Conservation (phyloP, 2,113 vertebrate genomes). For the Hirundichthys speculiger region DNA sequence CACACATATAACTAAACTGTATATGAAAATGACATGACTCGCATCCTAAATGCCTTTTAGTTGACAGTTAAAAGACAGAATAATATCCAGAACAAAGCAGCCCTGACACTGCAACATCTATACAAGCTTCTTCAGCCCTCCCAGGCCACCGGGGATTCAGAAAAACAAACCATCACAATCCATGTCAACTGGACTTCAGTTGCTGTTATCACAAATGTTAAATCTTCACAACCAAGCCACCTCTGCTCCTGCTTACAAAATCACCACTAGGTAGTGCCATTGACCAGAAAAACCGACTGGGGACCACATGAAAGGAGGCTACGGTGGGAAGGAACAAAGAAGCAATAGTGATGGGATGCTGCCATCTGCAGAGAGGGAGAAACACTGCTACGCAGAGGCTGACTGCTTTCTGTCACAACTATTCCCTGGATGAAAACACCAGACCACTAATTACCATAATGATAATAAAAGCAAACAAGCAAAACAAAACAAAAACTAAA, state of each 20-base stretch:
- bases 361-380: slow-evolving; percentile 72
- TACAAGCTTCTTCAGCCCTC: slow-evolving; percentile 9
- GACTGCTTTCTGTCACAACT: slow-evolving; percentile 2
- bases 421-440: slow-evolving; percentile 1
- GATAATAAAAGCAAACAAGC: slow-evolving; percentile 1
- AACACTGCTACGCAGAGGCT: slow-evolving; percentile 18
- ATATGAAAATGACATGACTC: slow-evolving; percentile 8
- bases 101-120: slow-evolving; percentile 16
- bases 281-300: slow-evolving; percentile 46
- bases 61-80: slow-evolving; percentile 51
- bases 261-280: slow-evolving; percentile 69
- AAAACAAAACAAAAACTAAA: not conserved
- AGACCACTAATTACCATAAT: not conserved
- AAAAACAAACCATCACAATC: not conserved
- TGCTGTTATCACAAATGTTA: not conserved
- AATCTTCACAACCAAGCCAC: not conserved
- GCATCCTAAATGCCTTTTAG: not conserved
- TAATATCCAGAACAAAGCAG: slow-evolving; percentile 22
- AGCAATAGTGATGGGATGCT: slow-evolving; percentile 50
- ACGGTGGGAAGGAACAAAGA: not conserved
- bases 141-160: slow-evolving; percentile 14
- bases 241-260: slow-evolving; percentile 7
- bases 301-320: slow-evolving; percentile 8
- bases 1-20: slow-evolving; percentile 50
- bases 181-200: too few relatives aligned